A percentile compares a stretch with the other conserved stretches of the same genome.
These are phyloP conservation scores for Papilio glaucus DNA, from an alignment of 1,140 invertebrate species.

Conservation along the genomic window DNA sequence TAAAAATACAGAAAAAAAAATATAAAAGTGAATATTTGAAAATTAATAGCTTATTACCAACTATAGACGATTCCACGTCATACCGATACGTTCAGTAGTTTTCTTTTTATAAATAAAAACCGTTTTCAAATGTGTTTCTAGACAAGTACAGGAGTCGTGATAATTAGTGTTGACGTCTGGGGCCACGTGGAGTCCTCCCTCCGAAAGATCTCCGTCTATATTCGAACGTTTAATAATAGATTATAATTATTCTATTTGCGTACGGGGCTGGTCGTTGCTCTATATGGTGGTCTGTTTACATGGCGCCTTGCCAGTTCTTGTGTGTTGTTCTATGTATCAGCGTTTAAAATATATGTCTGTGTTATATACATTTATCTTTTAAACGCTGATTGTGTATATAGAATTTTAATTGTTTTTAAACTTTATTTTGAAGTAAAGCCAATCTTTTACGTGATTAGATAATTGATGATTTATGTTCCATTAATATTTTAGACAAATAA, in stretches of 20 bases:
- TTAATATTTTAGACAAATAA: too few relatives aligned
- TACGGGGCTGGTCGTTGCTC: slow-evolving; percentile 73
- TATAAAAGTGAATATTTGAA: too few relatives aligned
- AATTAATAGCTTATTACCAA: too few relatives aligned
- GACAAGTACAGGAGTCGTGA: slow-evolving; percentile 37
- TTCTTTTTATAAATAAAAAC: background rate
- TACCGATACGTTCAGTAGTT: too few relatives aligned
- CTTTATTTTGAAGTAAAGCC: background rate
- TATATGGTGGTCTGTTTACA: slow-evolving; percentile 77
- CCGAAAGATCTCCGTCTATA: slow-evolving; percentile 61
- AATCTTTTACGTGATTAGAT: background rate
- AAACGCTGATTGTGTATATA: background rate
- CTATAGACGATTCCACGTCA: too few relatives aligned
- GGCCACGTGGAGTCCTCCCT: slow-evolving; percentile 69
- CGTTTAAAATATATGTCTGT: background rate
- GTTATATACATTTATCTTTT: background rate
- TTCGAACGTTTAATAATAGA: slow-evolving; percentile 73
- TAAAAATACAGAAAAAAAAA: too few relatives aligned
- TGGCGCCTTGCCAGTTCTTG: slow-evolving; percentile 57
- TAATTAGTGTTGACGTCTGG: slow-evolving; percentile 66
- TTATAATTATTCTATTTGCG: slow-evolving; percentile 72
- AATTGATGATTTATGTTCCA: too few relatives aligned
- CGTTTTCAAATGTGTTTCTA: background rate
- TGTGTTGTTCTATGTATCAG: slow-evolving; percentile 33
- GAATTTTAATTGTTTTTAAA: background rate